Conservation (phyloP, 1,140 invertebrate genomes). For the Amyelois transitella region DNA sequence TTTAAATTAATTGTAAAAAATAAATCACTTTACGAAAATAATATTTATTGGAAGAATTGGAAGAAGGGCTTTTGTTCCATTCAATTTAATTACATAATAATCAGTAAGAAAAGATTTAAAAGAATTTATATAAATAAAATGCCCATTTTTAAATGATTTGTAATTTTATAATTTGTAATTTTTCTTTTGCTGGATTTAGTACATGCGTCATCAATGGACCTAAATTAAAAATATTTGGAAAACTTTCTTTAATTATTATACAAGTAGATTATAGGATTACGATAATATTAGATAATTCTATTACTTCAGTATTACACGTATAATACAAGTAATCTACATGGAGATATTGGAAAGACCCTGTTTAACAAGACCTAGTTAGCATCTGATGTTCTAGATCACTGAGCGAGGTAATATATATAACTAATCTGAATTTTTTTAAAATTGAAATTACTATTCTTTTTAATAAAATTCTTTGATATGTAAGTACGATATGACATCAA, state of each 20-base stretch:
- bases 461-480: background rate
- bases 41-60: no score
- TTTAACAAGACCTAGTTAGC: constrained; percentile 34
- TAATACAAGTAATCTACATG: constrained; percentile 35
- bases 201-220: constrained; percentile 25
- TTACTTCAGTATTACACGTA: constrained; percentile 6
- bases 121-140: no score
- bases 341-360: constrained; percentile 56
- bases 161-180: no score
- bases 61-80: no score
- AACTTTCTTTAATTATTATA: constrained; percentile 23
- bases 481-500: no score
- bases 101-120: no score
- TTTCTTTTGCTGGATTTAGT: background rate
- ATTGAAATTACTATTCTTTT: no score
- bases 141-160: no score
- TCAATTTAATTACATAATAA: no score
- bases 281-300: constrained; percentile 35
- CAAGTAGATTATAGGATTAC: background rate
- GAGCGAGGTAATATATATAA: constrained; percentile 49
- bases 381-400: constrained; percentile 20
- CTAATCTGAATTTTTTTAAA: no score
- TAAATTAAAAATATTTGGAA: constrained; percentile 50
- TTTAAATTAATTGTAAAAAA: no score
- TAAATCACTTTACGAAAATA: no score